Conservation (phyloP, 2,113 vertebrate species). For the Lasiurus borealis region DNA sequence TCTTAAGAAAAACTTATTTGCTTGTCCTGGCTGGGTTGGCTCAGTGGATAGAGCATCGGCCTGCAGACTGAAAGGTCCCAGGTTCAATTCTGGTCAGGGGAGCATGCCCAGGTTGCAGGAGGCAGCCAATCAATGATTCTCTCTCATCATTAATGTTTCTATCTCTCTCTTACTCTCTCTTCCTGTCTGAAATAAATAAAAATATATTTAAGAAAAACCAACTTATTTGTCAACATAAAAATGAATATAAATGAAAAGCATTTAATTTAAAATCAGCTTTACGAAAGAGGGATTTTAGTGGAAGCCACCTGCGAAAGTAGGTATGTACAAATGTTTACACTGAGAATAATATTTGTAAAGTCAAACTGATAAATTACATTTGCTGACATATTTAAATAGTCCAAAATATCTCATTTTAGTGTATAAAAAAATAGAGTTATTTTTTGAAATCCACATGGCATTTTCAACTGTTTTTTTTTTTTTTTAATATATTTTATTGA, state of each 20-base stretch:
- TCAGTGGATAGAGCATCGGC: no score
- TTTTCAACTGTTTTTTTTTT: background rate
- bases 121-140: no score
- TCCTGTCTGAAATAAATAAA: no score
- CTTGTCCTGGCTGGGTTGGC: no score
- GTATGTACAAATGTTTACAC: background rate
- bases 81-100: no score
- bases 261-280: background rate
- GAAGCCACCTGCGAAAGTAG: accelerated
- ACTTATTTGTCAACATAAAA: background rate
- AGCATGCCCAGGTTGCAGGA: no score
- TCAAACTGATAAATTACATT: background rate
- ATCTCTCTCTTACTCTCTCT: no score
- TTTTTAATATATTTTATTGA: no score
- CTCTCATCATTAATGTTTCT: no score
- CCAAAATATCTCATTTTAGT: background rate
- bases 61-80: no score
- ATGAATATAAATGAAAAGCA: background rate
- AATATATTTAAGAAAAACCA: no score
- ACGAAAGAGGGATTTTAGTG: background rate
- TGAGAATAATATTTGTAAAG: background rate
- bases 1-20: background rate
- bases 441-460: background rate
- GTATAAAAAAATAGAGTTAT: background rate
- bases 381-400: background rate